Percentiles rank a stretch among this genome's conserved stretches.
Conservation (phyloP, 2,797 vertebrate species). For the Eutrigla gurnardus region DNA sequence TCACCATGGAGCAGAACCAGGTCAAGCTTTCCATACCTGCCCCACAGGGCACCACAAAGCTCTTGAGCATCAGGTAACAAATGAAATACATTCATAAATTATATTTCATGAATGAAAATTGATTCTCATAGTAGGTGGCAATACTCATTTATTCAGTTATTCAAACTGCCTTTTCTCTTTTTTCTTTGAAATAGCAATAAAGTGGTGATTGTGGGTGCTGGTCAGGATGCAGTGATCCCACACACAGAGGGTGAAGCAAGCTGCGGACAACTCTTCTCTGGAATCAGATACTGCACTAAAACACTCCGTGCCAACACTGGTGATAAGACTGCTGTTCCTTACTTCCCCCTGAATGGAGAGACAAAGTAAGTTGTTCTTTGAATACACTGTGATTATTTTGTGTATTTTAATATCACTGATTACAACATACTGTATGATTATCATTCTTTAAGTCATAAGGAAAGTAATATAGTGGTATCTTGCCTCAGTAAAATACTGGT, state of each 20-base stretch:
- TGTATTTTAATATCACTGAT: background rate
- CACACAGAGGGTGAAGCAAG: constrained; percentile 60
- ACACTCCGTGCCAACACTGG: constrained; percentile 68
- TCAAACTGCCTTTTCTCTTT: constrained; percentile 25
- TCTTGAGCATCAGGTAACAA: constrained; percentile 89
- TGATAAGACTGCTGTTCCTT: constrained; percentile 77
- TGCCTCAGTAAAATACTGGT: background rate
- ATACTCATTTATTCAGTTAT: background rate
- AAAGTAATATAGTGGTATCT: background rate
- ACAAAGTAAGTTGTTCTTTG: constrained; percentile 79
- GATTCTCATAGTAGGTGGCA: background rate
- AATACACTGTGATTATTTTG: constrained; percentile 8
- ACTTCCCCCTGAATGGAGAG: constrained; percentile 88
- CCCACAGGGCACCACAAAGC: constrained; percentile 82
- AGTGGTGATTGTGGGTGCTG: constrained; percentile 82
- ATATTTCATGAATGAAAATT: background rate
- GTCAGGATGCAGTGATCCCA: constrained; percentile 77
- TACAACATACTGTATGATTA: background rate
- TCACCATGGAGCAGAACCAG: constrained; percentile 82
- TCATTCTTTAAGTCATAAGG: background rate
- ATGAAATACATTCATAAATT: background rate
- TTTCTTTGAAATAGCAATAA: constrained; percentile 84
- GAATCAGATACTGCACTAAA: constrained; percentile 85
- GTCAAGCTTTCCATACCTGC: constrained; percentile 89
- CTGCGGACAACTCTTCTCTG: constrained; percentile 86